Evolutionary conservation across 2,113 vertebrate species (phyloP), one percentile per base, ranked within the genome.

Genomic region (Oxyruncus cristatus): DNA sequence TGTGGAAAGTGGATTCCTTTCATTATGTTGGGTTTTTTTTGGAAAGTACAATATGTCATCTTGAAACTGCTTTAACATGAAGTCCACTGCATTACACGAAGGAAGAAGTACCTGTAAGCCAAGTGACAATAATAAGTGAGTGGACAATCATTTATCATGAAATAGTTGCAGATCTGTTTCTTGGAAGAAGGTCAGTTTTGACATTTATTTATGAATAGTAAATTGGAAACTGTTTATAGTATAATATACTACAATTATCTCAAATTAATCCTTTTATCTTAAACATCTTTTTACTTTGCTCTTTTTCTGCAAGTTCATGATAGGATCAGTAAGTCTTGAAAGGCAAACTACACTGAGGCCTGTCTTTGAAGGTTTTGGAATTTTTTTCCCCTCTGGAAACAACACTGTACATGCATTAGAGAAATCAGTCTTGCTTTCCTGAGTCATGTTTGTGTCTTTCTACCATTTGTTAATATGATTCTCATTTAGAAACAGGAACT

Each of bases 401-500:
- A 81, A 13, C 22, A 41, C 16, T 79, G 20, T 62, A 61, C 28
- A 13, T 65, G 52, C 16, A 15, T 62, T 74, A 46, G 8, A 88
- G 72, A 80, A 86, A 67, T 27, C 12, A 74, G 30, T 68, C 91
- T 86, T 85, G 26, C 26, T 94, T 94, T 90, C 88, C 74, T 86
- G 59, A 88, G 68, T 88, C 37, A 33, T 55, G 77, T 75, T 95
- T 92, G 50, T 88, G 55, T 83, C 83, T 85, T 89, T 97, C 56
- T 93, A 65, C 71, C 39, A 58, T 88, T 92, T 88, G 86, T 94
- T 90, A 95, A 76, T 84, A 46, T 33, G 32, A 46, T 81, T 95
- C 71, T 95, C 93, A 94, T 88, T 93, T 93, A 93, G 96, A 93
- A 96, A 97, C 90, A 93, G 94, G 85, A 96, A 97, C 88, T 95